phyloP scores from a whole-genome alignment of 2,113 vertebrate species.

The Anarhynchus alexandrinus region DNA sequence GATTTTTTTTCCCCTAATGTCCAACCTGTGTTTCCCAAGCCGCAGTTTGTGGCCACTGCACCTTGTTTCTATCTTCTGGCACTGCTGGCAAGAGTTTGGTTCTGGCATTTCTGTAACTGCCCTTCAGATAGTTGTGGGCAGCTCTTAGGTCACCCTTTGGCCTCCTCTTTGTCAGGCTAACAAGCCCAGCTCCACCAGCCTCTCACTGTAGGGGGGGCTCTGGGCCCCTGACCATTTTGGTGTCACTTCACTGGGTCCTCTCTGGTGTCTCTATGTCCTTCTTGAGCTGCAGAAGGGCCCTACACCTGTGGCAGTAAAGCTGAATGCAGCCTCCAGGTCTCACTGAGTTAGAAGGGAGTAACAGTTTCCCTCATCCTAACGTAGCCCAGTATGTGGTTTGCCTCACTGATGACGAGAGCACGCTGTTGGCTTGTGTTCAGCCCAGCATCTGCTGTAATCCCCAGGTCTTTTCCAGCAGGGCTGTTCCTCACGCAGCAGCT shows the following conservation, averaged over 20 bases:
- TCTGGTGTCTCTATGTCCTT: neutral
- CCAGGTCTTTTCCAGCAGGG: neutral
- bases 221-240: too few species aligned
- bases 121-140: neutral
- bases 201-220: neutral
- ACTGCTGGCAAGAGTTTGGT: neutral
- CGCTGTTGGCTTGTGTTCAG: neutral
- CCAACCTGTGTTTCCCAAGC: neutral
- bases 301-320: too few species aligned
- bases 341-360: neutral
- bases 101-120: neutral
- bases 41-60: rapidly evolving
- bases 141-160: neutral
- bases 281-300: neutral
- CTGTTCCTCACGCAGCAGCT: neutral
- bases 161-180: neutral
- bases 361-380: neutral
- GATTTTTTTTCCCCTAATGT: neutral
- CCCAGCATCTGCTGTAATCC: neutral
- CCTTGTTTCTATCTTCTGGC: neutral
- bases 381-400: neutral
- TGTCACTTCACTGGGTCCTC: neutral
- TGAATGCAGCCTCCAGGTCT: neutral
- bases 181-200: neutral
- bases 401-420: neutral